A percentile compares a stretch with the other conserved stretches of the same genome.
Conservation (phyloP, 2,888 invertebrate species). For the Melieria omissa region DNA sequence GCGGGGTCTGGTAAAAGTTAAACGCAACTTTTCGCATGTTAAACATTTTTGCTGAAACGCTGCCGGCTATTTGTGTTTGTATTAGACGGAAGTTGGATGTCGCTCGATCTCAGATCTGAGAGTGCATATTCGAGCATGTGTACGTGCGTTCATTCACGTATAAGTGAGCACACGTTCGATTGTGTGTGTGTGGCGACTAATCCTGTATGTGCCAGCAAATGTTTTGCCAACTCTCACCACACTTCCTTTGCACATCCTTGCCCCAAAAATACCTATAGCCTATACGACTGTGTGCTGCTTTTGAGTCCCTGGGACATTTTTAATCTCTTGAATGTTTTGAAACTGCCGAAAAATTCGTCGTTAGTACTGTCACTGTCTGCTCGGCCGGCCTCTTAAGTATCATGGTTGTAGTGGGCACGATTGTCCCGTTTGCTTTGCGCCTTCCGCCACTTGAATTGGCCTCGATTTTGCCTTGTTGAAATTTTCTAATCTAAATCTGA, state of each 20-base stretch:
- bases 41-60: conserved; percentile 59
- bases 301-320: conserved; percentile 2
- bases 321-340: neutral
- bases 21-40: conserved; percentile 61
- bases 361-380: no score
- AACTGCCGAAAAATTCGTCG: no score
- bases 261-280: no score
- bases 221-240: neutral
- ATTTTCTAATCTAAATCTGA: conserved; percentile 33
- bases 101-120: conserved; percentile 34
- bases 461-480: neutral
- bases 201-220: neutral
- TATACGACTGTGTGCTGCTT: neutral
- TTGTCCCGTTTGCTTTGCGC: conserved; percentile 1
- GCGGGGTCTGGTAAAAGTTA: conserved; percentile 57
- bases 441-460: neutral
- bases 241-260: neutral
- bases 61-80: conserved; percentile 55
- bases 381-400: no score
- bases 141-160: conserved; percentile 2
- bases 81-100: conserved; percentile 35
- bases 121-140: neutral
- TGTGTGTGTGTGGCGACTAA: neutral
- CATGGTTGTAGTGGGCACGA: conserved; percentile 5
- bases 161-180: neutral